A percentile compares a stretch with the other conserved stretches of the same genome.
Evolutionary conservation across 2,113 vertebrate species (phyloP).

Genomic region (Paracanthobrama guichenoti): DNA sequence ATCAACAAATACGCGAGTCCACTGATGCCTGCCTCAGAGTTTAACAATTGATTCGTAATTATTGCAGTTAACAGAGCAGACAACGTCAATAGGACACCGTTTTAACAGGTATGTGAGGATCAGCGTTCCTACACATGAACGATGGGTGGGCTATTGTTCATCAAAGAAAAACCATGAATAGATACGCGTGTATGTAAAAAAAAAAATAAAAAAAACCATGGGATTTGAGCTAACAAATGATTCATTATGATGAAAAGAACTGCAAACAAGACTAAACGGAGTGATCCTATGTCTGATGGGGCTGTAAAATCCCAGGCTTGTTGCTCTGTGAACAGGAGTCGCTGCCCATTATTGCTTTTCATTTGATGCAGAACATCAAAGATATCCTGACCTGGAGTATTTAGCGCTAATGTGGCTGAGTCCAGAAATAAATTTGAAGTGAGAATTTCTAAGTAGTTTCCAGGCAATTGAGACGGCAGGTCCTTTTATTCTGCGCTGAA

Average conservation of each 20-base stretch:
- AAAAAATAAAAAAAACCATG: neutral
- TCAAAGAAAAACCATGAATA: neutral
- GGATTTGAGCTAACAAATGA: constrained; percentile 41
- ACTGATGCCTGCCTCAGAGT: constrained; percentile 34
- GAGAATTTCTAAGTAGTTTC: constrained; percentile 86
- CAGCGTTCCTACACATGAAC: neutral
- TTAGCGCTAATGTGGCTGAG: constrained; percentile 79
- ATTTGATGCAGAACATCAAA: constrained; percentile 82
- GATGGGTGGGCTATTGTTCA: neutral
- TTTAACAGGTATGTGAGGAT: constrained; percentile 1
- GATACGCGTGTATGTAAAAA: neutral
- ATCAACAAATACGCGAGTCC: constrained; percentile 28
- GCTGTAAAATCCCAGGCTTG: constrained; percentile 40
- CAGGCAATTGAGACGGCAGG: constrained; percentile 82
- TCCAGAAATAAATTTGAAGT: constrained; percentile 81
- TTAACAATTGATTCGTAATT: constrained; percentile 49
- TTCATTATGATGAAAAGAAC: constrained; percentile 50
- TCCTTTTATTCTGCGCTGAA: constrained; percentile 81
- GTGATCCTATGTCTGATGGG: constrained; percentile 41
- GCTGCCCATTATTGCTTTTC: constrained; percentile 74
- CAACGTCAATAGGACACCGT: constrained; percentile 2
- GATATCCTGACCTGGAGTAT: constrained; percentile 76
- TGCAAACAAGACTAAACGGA: constrained; percentile 2
- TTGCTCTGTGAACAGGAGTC: constrained; percentile 58
- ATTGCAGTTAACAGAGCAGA: constrained; percentile 45